phyloP scores from a whole-genome alignment of 2,797 vertebrate species.

The Vespertilio murinus region DNA sequence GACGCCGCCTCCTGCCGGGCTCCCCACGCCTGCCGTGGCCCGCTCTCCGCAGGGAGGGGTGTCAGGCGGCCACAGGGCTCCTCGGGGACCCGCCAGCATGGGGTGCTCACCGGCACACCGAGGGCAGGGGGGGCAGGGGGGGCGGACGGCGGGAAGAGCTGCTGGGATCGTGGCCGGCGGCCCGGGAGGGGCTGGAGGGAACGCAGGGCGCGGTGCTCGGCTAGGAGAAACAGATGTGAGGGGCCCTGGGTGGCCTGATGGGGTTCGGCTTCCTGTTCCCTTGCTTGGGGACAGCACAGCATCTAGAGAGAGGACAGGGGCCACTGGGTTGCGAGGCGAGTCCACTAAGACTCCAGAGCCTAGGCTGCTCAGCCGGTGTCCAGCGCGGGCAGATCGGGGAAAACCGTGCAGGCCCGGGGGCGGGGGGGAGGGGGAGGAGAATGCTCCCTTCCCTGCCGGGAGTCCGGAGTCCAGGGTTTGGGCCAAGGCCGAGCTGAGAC shows the following conservation, averaged over 20 bases:
- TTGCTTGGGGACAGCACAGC: not conserved
- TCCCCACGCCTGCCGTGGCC: not conserved
- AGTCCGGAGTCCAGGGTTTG: not conserved
- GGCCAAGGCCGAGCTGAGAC: not conserved
- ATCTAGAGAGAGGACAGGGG: not conserved
- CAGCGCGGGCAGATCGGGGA: not conserved
- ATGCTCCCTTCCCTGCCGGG: not conserved
- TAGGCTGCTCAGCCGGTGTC: not conserved
- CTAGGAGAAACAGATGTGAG: not conserved
- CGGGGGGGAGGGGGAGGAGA: too few relatives aligned
- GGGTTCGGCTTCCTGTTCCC: not conserved
- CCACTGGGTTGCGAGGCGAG: not conserved
- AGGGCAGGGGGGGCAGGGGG: not conserved
- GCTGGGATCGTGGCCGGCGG: too few relatives aligned
- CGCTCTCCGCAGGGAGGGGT: not conserved
- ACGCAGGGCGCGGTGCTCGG: not conserved
- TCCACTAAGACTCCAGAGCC: not conserved
- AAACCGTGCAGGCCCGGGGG: not conserved
- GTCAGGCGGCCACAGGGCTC: not conserved
- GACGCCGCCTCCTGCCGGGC: not conserved
- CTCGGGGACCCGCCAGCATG: not conserved
- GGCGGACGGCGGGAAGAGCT: not conserved
- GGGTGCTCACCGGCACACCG: not conserved
- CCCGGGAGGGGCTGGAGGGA: not conserved
- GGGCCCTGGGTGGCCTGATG: too few relatives aligned